Evolutionary conservation across 2,888 invertebrate species (phyloP), one percentile per base, ranked within the genome.

Genomic region (Spatulosminthurus flaviceps): DNA sequence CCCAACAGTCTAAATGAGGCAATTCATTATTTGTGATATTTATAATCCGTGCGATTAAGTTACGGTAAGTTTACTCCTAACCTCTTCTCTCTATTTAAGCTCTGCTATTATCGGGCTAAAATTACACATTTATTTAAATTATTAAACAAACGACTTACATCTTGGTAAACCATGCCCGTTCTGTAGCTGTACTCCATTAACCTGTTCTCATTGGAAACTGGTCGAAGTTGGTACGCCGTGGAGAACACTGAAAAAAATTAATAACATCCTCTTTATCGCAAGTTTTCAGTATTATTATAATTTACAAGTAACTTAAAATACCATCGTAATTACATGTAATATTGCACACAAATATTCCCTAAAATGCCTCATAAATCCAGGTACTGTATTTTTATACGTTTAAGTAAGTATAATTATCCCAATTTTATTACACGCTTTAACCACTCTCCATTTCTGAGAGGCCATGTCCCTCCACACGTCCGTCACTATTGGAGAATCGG

Each of bases 391-490:
- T 34, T 34, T 34, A 7, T 34, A 34, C 4, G 34, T 34, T 9
- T 34, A 34, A 34, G 9, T 34, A 7, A 34, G 34, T 7, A 34
- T 34, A 7, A 34, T 7, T 34, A 9, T 34, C 34, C 34, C 9
- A 21, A 34, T 7, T 34, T 7, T 34, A 7, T 77, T 80, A 82
- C 82, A 67, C 26, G 82, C 79, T n/a, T 67, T 75, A 7, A 72
- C 76, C 16, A 26, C 81, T 67, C 81, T 69, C 80, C 80, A 82
- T 76, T 82, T 82, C 61, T 82, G 82, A 5, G 81, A 79, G 4
- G 81, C 51, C 72, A 77, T 77, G 29, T 80, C 80, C 43, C 81
- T 70, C 82, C 82, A 82, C 11, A 21, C 26, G 41, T 81, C 81
- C 0, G 78, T 67, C 4, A 82, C 79, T 13, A 82, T 51, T 4